These are phyloP conservation scores for Stenoptilia bipunctidactyla DNA, from an alignment of 2,888 invertebrate species.

Conservation along the genomic window DNA sequence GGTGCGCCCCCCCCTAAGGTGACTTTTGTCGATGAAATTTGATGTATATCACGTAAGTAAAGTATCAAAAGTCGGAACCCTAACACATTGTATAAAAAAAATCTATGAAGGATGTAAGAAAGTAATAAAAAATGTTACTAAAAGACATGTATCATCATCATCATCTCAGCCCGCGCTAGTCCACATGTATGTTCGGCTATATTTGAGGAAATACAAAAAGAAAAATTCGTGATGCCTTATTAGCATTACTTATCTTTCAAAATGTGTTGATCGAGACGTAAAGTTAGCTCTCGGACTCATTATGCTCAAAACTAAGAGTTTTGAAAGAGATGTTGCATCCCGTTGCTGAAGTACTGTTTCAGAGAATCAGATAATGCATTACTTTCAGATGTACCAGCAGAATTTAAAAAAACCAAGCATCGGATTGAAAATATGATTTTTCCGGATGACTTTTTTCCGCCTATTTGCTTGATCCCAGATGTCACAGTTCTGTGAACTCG, in stretches of 20 bases:
- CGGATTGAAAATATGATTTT: no score
- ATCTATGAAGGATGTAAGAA: conserved; percentile 6
- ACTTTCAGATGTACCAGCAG: conserved; percentile 3
- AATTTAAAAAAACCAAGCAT: conserved; percentile 1
- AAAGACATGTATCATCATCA: conserved; percentile 8
- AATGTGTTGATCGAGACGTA: conserved; percentile 6
- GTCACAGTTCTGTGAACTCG: conserved; percentile 4
- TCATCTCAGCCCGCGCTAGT: no score
- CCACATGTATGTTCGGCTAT: conserved; percentile 3
- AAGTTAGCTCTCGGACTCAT: no score
- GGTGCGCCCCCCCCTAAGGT: no score
- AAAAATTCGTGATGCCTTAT: conserved; percentile 8
- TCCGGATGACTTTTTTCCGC: no score
- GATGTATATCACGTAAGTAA: no score
- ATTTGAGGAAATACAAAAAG: conserved; percentile 9
- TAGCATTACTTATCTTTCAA: conserved; percentile 1
- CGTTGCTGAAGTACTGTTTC: no score
- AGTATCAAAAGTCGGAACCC: no score
- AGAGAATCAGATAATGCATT: conserved; percentile 7
- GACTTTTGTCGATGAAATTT: no score
- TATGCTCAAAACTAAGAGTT: no score
- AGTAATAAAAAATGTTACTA: conserved; percentile 7
- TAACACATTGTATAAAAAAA: no score
- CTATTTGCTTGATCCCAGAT: conserved; percentile 6
- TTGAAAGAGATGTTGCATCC: no score